Percentiles rank a stretch among this genome's conserved stretches.
Conservation (phyloP, 2,113 vertebrate species). For the Phoenicopterus ruber region DNA sequence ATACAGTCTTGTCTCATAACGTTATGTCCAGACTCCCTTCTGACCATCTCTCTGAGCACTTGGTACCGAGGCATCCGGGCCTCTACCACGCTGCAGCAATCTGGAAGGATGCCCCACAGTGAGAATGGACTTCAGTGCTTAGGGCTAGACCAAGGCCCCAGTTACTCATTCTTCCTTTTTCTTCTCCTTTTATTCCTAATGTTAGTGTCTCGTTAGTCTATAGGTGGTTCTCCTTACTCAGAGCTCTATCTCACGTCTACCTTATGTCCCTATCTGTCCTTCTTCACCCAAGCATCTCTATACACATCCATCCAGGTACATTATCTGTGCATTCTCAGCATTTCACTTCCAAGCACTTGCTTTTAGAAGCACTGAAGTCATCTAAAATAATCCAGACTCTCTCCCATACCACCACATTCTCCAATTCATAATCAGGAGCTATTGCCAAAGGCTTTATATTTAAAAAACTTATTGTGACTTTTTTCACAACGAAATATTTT, state of each 20-base stretch:
- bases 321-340: not conserved
- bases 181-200: not conserved
- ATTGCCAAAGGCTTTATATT: not conserved
- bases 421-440: not conserved
- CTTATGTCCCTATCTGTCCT: not conserved
- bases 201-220: not conserved
- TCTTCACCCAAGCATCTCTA: not conserved
- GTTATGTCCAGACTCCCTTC: not conserved
- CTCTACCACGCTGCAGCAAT: not conserved
- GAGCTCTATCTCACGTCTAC: not conserved
- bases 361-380: not conserved
- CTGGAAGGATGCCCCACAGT: not conserved
- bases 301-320: not conserved
- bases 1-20: not conserved
- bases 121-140: not conserved
- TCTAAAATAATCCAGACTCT: not conserved
- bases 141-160: not conserved
- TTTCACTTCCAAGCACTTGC: not conserved
- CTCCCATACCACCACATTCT: not conserved
- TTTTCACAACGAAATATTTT: not conserved
- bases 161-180: not conserved
- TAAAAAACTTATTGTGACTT: not conserved
- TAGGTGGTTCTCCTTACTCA: not conserved
- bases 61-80: not conserved
- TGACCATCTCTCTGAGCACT: not conserved